Evolutionary conservation across 2,888 invertebrate genomes (phyloP), one percentile per base, ranked within the genome.

Genomic region (Patella caerulea): DNA sequence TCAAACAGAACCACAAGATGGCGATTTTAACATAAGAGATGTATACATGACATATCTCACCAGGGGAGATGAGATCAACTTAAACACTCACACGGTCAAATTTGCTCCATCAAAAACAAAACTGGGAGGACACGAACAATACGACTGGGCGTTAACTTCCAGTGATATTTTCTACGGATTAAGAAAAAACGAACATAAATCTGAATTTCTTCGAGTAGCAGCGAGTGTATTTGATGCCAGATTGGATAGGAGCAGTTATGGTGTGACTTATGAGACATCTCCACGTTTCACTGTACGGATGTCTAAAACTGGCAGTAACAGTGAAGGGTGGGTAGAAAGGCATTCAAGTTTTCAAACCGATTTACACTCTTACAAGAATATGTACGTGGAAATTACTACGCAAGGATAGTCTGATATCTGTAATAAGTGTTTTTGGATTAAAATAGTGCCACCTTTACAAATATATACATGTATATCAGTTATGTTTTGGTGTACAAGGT

Each of bases 201-300:
- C 85, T 1, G 86, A 86, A 76, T 87, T 85, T 76, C 78, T 82
- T 11, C 77, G 84, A 73, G 82, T 84, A 19, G 85, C 87, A 1
- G 80, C 85, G 0, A 85, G 86, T 78, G 72, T 86, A 5, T 86
- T 85, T 75, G 86, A 87, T 72, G 79, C 86, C 2, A 75, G 77
- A 29, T 17, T 77, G 17, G 81, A 84, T 72, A 77, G 74, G 29
- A 78, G 55, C 3, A 82, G 84, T 0, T 81, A 82, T 59, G 87
- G 87, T 3, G 79, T 76, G 12, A 85, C 86, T 7, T 74, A 83
- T 53, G 84, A 86, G 55, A 71, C 45, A 15, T 55, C 77, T 70
- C 86, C 87, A 11, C 78, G 69, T n/a, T 87, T 86, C 77, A 74
- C 79, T 15, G 85, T 87, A 1, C 78, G 77, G 1, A 73, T 87